phyloP scores from a whole-genome alignment of 1,140 invertebrate genomes.

The Drosophila eugracilis region DNA sequence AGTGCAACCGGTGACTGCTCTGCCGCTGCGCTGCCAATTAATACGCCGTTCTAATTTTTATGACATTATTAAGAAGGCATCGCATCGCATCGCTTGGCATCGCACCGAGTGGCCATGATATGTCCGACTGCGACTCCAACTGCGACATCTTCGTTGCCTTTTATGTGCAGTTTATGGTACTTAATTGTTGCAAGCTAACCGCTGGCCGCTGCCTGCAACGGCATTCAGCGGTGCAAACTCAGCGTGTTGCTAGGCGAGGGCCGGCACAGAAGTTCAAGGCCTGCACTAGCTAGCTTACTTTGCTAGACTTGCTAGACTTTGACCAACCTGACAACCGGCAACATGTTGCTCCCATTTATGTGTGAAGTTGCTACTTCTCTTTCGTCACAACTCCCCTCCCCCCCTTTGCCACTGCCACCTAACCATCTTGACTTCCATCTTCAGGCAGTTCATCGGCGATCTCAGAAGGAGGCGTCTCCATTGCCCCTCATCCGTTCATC shows the following conservation, averaged over 20 bases:
- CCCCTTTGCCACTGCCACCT: not conserved
- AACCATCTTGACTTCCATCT: constrained; percentile 25
- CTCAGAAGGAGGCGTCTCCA: constrained; percentile 2
- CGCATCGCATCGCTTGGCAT: constrained; percentile 42
- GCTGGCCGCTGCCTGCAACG: constrained; percentile 25
- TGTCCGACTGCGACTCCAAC: constrained; percentile 36
- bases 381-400: constrained; percentile 3
- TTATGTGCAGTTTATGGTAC: constrained; percentile 79
- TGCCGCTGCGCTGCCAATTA: constrained; percentile 64
- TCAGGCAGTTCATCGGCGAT: constrained; percentile 25
- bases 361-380: constrained; percentile 61
- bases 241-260: constrained; percentile 47
- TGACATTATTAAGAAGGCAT: constrained; percentile 82
- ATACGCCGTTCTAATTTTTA: constrained; percentile 84
- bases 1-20: constrained; percentile 30
- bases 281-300: not conserved
- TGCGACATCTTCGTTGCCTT: constrained; percentile 74
- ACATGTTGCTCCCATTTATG: constrained; percentile 82
- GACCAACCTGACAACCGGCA: constrained; percentile 53
- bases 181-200: constrained; percentile 80
- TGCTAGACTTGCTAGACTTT: not conserved
- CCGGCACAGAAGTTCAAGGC: constrained; percentile 38
- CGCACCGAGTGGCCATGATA: constrained; percentile 39
- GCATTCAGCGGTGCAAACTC: constrained; percentile 54
- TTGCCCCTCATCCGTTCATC: not conserved